A percentile compares a stretch with the other conserved stretches of the same genome.
Evolutionary conservation across 2,113 vertebrate genomes (phyloP).

Genomic region (Propithecus coquereli): DNA sequence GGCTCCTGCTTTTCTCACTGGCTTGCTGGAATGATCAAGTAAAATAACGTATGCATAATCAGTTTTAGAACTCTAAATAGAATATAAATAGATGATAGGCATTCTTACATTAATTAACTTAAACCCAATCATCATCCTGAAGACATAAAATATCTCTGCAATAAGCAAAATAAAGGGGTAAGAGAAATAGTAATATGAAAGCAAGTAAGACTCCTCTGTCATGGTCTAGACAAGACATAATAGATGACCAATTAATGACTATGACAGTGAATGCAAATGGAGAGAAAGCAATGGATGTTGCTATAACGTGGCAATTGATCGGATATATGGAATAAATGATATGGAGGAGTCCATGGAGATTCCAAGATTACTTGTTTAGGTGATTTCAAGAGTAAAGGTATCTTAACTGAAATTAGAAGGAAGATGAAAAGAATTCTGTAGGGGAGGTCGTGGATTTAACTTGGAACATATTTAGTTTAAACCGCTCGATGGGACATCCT

Average conservation of each 20-base stretch:
- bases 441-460: neutral
- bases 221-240: neutral
- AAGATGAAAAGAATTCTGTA: neutral
- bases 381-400: neutral
- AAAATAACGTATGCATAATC: neutral
- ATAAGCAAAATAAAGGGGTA: neutral
- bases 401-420: neutral
- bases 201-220: neutral
- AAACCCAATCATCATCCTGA: neutral
- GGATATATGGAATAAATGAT: neutral
- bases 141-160: neutral
- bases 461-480: neutral
- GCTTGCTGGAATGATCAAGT: neutral
- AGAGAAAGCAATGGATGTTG: neutral
- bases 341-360: neutral
- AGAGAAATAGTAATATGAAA: neutral
- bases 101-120: slow-evolving; percentile 3
- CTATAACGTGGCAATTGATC: neutral
- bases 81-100: neutral
- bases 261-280: neutral
- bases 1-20: neutral
- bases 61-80: neutral
- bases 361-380: neutral
- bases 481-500: neutral
- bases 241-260: neutral